phyloP scores from a whole-genome alignment of 30 jellyfish, hydroid and myxozoan species.

The Euphysa ruthae region DNA sequence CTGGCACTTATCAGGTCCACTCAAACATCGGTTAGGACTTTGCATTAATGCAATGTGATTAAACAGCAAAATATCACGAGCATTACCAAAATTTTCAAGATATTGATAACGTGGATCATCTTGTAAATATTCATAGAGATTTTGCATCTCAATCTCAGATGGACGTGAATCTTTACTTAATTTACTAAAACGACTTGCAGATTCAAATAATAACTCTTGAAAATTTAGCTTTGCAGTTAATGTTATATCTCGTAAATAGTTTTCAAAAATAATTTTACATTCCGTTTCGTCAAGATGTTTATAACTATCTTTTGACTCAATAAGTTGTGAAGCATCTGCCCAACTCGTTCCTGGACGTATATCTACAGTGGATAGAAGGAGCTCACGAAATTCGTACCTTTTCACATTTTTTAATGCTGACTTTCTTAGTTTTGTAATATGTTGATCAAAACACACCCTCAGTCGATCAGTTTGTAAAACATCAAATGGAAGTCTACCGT shows the following conservation, averaged over 20 bases:
- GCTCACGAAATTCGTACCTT: slow-evolving; percentile 83
- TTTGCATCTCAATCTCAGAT: slow-evolving; percentile 78
- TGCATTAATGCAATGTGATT: slow-evolving; percentile 96
- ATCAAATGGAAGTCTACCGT: slow-evolving; percentile 75
- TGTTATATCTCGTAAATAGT: slow-evolving; percentile 74
- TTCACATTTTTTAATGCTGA: slow-evolving; percentile 74
- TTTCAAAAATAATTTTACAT: slow-evolving; percentile 83
- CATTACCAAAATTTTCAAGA: slow-evolving; percentile 88
- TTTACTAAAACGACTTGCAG: slow-evolving; percentile 77
- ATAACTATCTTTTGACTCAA: slow-evolving; percentile 71
- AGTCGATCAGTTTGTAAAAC: slow-evolving; percentile 81
- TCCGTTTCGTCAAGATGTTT: slow-evolving; percentile 77
- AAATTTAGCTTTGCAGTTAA: slow-evolving; percentile 81
- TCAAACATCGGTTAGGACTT: slow-evolving; percentile 89
- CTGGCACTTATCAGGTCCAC: slow-evolving; percentile 98
- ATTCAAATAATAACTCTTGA: slow-evolving; percentile 89
- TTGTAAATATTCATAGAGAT: slow-evolving; percentile 54
- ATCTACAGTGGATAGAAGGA: slow-evolving; percentile 61
- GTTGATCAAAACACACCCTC: slow-evolving; percentile 97
- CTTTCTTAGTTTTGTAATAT: slow-evolving; percentile 76
- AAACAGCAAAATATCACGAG: slow-evolving; percentile 79
- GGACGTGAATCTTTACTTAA: slow-evolving; percentile 80
- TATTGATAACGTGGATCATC: slow-evolving; percentile 67
- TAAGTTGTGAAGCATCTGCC: slow-evolving; percentile 87
- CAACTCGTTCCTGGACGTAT: slow-evolving; percentile 98